These are phyloP conservation scores for Tetranychus truncatus DNA, from an alignment of 2,888 invertebrate species.

Conservation along the genomic window DNA sequence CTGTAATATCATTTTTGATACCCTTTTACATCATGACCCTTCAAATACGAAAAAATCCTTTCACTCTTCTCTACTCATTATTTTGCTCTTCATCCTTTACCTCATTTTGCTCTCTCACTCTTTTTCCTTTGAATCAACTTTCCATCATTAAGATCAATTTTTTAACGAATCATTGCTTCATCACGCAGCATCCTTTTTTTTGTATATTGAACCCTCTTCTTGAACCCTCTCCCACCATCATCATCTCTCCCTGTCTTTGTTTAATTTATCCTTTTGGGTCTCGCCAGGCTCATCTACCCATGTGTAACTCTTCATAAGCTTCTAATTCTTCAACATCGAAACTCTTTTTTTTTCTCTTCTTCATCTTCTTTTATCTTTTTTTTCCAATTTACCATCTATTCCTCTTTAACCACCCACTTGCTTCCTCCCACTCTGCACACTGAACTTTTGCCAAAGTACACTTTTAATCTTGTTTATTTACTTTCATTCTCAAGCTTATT, in stretches of 20 bases:
- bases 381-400: background rate
- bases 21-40: background rate
- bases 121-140: background rate
- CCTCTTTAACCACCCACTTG: background rate
- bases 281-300: background rate
- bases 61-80: background rate
- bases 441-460: background rate
- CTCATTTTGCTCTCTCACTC: background rate
- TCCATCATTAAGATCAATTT: conserved; percentile 1
- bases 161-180: background rate
- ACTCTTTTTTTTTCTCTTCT: background rate
- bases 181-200: background rate
- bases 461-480: too few relatives aligned
- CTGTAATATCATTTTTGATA: background rate
- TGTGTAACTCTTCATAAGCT: background rate
- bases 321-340: background rate
- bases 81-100: background rate
- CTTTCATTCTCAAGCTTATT: too few relatives aligned
- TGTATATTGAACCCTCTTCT: background rate
- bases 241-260: background rate
- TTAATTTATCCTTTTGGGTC: background rate
- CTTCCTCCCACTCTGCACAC: background rate
- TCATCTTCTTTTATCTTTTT: conserved; percentile 8
- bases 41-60: background rate
- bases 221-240: background rate